Evolutionary conservation across 2,797 vertebrate species (phyloP), one percentile per base, ranked within the genome.

Genomic region (Loris lydekkerianus): DNA sequence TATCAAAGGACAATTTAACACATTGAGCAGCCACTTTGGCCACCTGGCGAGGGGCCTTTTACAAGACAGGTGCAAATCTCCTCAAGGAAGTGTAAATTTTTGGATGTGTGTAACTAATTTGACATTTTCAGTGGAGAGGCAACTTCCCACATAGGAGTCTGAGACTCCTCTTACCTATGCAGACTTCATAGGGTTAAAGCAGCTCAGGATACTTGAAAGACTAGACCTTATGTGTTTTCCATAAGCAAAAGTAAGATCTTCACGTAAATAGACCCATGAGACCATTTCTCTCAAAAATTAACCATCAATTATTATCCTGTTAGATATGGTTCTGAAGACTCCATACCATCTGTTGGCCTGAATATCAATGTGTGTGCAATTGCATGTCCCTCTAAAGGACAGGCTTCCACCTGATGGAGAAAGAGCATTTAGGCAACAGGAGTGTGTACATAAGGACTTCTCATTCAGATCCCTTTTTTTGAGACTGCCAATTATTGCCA

Each of bases 401-500:
- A 63, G 17, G 23, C 43, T 75, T 78, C 60, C 27, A 13, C 85
- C 27, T 77, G 46, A 5, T 56, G 18, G n/a, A 60, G 49, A 88
- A 89, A 67, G 21, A 60, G 40, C 2, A 27, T 9, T 77, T 72
- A 63, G 46, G 37, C 37, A 37, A 88, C 65, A 37, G 37, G 87
- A 34, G 27, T 82, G 7, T 3, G 6, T 34, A 20, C 4, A 40
- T 40, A 21, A 78, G 15, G 67, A 87, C 3, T 43, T 23, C 46
- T 31, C 75, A 13, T 65, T 89, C 46, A 80, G 53, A n/a, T 27
- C 72, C 61, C n/a, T 86, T 40, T 78, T 91, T 49, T 77, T 46
- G 49, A 91, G 80, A 82, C 31, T 37, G 43, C 7, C 76, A 94
- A 85, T 89, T 89, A 91, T 58, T 93, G 67, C 83, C 94, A 94